Conservation (phyloP, 2,113 vertebrate species). For the Rhombomys opimus region DNA sequence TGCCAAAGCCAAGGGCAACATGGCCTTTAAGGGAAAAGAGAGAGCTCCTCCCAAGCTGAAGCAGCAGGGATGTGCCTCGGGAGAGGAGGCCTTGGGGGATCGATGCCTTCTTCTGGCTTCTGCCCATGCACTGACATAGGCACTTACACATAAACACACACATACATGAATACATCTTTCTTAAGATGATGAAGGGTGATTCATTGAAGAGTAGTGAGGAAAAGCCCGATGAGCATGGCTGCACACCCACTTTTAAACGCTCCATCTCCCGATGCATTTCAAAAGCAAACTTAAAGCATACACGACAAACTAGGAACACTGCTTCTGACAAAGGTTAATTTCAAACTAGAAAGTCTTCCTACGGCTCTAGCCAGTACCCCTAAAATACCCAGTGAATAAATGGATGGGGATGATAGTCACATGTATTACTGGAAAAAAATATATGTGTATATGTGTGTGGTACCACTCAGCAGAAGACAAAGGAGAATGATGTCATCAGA, state of each 20-base stretch:
- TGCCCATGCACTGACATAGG: no score
- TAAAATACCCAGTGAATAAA: not conserved
- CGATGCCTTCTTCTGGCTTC: not conserved
- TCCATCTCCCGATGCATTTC: not conserved
- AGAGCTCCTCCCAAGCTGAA: no score
- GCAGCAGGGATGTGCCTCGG: not conserved
- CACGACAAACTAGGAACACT: not conserved
- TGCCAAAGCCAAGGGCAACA: not conserved
- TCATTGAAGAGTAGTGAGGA: not conserved
- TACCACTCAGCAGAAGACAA: no score
- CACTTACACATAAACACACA: not conserved
- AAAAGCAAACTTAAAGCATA: not conserved
- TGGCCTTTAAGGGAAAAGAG: not conserved
- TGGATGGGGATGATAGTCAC: not conserved
- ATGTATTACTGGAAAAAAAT: no score
- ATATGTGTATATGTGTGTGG: no score
- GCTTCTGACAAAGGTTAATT: not conserved
- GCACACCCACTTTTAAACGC: not conserved
- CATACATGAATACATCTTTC: not conserved
- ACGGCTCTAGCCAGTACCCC: not conserved
- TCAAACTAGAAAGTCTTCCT: not conserved
- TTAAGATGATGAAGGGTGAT: not conserved
- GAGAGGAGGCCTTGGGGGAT: not conserved
- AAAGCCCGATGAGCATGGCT: not conserved
- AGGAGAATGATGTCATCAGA: not conserved